Conservation (phyloP, 2,888 invertebrate species). For the Netelia virgata region DNA sequence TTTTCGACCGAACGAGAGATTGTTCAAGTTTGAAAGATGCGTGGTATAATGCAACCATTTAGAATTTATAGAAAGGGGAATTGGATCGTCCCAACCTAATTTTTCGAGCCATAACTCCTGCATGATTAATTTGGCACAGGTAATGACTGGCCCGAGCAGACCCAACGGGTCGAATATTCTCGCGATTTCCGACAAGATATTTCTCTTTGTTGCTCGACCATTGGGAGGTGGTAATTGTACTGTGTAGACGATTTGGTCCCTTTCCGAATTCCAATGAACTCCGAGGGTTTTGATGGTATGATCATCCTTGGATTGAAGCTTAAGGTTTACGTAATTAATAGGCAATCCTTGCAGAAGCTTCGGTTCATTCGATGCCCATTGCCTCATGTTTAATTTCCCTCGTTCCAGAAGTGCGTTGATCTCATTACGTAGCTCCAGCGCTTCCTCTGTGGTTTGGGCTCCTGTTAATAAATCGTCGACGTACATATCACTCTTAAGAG, state of each 20-base stretch:
- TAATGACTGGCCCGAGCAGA: constrained; percentile 54
- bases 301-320: constrained; percentile 31
- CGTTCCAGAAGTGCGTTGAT: no score
- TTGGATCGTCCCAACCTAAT: constrained; percentile 53
- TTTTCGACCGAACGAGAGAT: constrained; percentile 2
- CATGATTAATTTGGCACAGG: constrained; percentile 46
- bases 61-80: constrained; percentile 19
- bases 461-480: no score
- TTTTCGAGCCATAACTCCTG: constrained; percentile 42
- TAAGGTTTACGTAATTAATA: constrained; percentile 7
- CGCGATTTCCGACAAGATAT: constrained; percentile 49
- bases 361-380: constrained; percentile 30
- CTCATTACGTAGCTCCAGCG: no score
- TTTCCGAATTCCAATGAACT: constrained; percentile 53
- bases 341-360: constrained; percentile 42
- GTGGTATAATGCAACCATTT: background rate
- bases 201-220: constrained; percentile 47
- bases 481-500: no score
- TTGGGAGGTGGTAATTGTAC: constrained; percentile 20
- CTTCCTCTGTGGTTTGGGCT: no score
- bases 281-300: constrained; percentile 54
- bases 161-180: constrained; percentile 51
- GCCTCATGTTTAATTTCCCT: no score
- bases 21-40: background rate
- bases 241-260: constrained; percentile 57